Base-by-base conservation (phyloP, 2,113 vertebrate genomes). In the Gambusia holbrooki region DNA sequence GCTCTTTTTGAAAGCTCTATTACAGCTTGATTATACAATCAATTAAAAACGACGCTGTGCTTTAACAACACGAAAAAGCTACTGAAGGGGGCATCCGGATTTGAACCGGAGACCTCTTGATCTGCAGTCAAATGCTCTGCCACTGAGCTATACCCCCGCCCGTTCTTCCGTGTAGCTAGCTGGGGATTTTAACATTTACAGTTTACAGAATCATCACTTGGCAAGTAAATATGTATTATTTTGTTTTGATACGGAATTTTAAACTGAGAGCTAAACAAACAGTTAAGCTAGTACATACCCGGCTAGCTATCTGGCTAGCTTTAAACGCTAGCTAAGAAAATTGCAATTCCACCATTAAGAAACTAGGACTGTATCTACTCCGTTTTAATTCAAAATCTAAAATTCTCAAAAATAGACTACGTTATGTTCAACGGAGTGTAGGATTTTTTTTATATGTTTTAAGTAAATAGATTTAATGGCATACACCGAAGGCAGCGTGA, bases 51-150 rank as follows among this genome's bases (percentile, higher is more conserved):
- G 5, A 58, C 19, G 0, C 1, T n/a, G 7, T 17, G 22, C 2
- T 10, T 22, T 11, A 32, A 5, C 9, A 22, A 27, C n/a, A 35
- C 8, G 33, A 8, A n/a, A 19, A 19, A 27, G 11, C 15, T 7
- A 22, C 3, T 1, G 1, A 14, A 96, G 95, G 94, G 95, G 94
- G 95, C 94, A 96, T 92, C 94, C 89, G 93, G 95, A 96, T 95
- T 96, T 96, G 95, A 96, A 96, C 94, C 90, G 81, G 93, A 84
- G 94, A 96, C 94, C 94, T 95, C 94, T 96, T 96, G 95, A 95
- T 94, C 94, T 96, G 94, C 93, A 96, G 95, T 96, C 94, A 96
- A 96, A 96, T 96, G 95, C 95, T 96, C 95, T 96, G 95, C 95
- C 94, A 95, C 95, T 96, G 95, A 96, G 94, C 95, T 96, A 96